Percentiles rank a stretch among this genome's conserved stretches.
phyloP scores from a whole-genome alignment of 2,113 vertebrate species.

The Oxygymnocypris stewartii region DNA sequence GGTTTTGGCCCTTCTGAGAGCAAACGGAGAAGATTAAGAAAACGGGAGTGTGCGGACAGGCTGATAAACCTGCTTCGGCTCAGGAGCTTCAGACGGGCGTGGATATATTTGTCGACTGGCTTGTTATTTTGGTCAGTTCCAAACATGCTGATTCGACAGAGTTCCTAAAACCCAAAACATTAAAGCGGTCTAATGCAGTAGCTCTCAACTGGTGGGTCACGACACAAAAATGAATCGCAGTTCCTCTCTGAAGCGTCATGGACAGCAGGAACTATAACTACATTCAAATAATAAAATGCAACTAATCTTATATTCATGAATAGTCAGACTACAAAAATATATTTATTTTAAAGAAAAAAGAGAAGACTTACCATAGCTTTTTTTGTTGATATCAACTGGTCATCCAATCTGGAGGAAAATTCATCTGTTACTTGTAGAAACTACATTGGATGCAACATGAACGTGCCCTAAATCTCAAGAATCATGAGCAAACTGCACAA shows the following conservation, averaged over 20 bases:
- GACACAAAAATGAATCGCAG: not conserved
- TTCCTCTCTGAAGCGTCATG: not conserved
- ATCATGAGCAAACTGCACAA: too few species aligned
- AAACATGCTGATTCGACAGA: constrained; percentile 2
- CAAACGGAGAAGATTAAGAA: constrained; percentile 21
- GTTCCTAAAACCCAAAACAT: not conserved
- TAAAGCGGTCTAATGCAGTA: not conserved
- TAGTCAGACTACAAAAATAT: too few species aligned
- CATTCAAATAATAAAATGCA: too few species aligned
- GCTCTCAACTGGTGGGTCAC: not conserved
- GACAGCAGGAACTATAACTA: too few species aligned
- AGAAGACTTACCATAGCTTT: too few species aligned
- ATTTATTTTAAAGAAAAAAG: too few species aligned
- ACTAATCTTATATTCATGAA: too few species aligned
- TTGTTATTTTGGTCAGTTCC: constrained; percentile 1
- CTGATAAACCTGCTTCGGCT: constrained; percentile 37
- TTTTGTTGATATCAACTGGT: too few species aligned
- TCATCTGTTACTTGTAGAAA: too few species aligned
- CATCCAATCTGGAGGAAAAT: too few species aligned
- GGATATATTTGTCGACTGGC: not conserved
- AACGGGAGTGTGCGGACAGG: not conserved
- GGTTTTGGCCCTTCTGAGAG: constrained; percentile 53
- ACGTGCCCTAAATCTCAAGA: too few species aligned
- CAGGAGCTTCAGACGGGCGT: not conserved
- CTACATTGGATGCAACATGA: too few species aligned